Percentiles rank a stretch among this genome's conserved stretches.
phyloP scores from a whole-genome alignment of 1,140 invertebrate species.

The Sycophaga agraensis region DNA sequence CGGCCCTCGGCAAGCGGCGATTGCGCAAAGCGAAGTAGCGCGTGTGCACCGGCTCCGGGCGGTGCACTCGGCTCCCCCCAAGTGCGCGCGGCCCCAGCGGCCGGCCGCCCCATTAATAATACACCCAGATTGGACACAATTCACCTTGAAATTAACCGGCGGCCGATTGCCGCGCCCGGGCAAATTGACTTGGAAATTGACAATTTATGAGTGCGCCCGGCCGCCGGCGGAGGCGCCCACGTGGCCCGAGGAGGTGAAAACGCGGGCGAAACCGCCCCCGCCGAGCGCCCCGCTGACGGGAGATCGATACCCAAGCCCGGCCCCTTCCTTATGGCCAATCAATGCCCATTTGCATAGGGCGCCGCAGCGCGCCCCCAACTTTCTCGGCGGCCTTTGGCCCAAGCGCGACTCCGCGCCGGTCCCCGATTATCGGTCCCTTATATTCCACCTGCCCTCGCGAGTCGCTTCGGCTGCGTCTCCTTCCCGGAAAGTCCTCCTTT shows the following conservation, averaged over 20 bases:
- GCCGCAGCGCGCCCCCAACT: not conserved
- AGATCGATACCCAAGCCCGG: constrained; percentile 18
- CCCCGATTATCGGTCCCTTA: no score
- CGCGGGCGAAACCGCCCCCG: not conserved
- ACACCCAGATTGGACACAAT: constrained; percentile 62
- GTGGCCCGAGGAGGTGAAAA: no score
- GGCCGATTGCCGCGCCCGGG: constrained; percentile 57
- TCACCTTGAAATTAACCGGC: constrained; percentile 61
- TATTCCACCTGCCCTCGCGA: no score
- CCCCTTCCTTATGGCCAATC: constrained; percentile 19
- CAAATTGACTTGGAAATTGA: constrained; percentile 61
- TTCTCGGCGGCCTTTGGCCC: no score
- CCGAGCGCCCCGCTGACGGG: not conserved
- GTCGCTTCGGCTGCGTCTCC: no score
- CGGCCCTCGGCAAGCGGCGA: no score
- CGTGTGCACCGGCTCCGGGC: constrained; percentile 34
- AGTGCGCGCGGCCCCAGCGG: constrained; percentile 34
- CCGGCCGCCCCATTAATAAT: constrained; percentile 53
- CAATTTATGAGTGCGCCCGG: constrained; percentile 50
- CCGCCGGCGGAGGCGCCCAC: no score
- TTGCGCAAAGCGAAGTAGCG: no score
- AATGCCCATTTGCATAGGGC: constrained; percentile 20
- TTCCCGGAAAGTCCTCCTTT: no score
- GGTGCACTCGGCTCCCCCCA: constrained; percentile 29
- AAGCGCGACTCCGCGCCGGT: no score